Base-by-base conservation (phyloP, 2,888 invertebrate genomes). In the Prenolepis imparis region DNA sequence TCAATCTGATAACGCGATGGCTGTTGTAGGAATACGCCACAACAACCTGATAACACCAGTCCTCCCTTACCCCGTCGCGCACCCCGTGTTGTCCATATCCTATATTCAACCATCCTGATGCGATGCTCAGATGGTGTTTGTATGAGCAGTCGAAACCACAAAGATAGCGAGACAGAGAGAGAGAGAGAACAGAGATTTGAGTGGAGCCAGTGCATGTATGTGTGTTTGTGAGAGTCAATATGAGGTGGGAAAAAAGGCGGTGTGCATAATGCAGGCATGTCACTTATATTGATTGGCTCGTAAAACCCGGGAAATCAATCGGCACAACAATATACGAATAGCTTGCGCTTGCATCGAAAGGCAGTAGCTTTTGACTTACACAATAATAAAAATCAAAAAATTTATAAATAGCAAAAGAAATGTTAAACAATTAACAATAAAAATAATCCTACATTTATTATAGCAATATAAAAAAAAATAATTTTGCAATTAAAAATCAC, bases 231-330 rank as follows among this genome's bases (percentile, higher is more conserved):
- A 52, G n/a, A 66, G 55, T 32, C 21, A 63, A 55, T 3, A 36
- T 48, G 59, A 81, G 78, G 11, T 32, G 15, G 41, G 66, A 66
- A 67, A 66, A 55, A 59, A 52, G 73, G 61, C 77, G 72, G 68
- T 57, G 63, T 77, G 83, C 82, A 87, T 88, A 88, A 88, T 88
- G 64, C 80, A 82, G 85, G 72, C 82, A 44, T 89, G 88, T 91
- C 91, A 91, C 91, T 91, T 90, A 90, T 89, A 90, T 89, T 86
- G 90, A 91, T 91, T 91, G 89, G 89, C 89, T 89, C 87, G 82
- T 86, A 59, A 87, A 87, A 75, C 75, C 75, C 61, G 70, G 82
- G 75, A 81, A 89, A 91, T 88, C 88, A 87, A 90, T 88, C 87
- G 88, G 57, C 84, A 80, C 83, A 82, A 85, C 83, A 67, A 57